Base-by-base conservation (phyloP, 2,113 vertebrate genomes). In the Rhadina sibilatrix region DNA sequence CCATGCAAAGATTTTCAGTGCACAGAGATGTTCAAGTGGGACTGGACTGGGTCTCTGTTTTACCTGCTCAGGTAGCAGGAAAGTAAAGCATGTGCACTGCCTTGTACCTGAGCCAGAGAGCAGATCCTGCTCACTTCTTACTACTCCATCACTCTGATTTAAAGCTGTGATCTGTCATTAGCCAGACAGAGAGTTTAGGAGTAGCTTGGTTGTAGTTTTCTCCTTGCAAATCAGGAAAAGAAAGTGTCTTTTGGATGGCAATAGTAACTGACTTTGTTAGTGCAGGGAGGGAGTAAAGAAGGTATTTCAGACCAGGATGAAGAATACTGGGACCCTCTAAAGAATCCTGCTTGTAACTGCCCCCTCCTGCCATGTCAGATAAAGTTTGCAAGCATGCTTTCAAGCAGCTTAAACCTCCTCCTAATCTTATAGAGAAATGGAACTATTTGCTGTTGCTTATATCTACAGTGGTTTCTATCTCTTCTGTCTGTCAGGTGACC, bases 381-480 rank as follows among this genome's bases (percentile, higher is more conserved):
- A 37, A 76, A 87, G 82, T 96, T 87, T 85, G 65, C 31, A 68
- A 72, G 70, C 40, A 37, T 52, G 49, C 24, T 65, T 85, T 84
- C 78, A 93, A 76, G 90, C 78, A 85, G 84, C 82, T 93, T 87
- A 93, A 68, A 18, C 78, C 49, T 94, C 21, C 49, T 88, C 56
- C 61, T 94, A 93, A 94, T 94, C 92, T 91, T 72, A 15, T 42
- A 85, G 57, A 76, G 74, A 90, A 96, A 87, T 91, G 4, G 70
- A 79, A 87, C 88, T 91, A 44, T 88, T 95, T 93, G 54, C 68
- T 74, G 47, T 63, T 86, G 49, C 81, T 74, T 69, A 1, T 47
- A 85, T 74, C 78, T 91, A 10, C 46, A 37, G 70, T 65, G 84
- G 30, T 75, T 95, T 95, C 74, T 76, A 40, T 89, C 91, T 78